phyloP scores from a whole-genome alignment of 2,888 invertebrate genomes.

The Netelia inedita region DNA sequence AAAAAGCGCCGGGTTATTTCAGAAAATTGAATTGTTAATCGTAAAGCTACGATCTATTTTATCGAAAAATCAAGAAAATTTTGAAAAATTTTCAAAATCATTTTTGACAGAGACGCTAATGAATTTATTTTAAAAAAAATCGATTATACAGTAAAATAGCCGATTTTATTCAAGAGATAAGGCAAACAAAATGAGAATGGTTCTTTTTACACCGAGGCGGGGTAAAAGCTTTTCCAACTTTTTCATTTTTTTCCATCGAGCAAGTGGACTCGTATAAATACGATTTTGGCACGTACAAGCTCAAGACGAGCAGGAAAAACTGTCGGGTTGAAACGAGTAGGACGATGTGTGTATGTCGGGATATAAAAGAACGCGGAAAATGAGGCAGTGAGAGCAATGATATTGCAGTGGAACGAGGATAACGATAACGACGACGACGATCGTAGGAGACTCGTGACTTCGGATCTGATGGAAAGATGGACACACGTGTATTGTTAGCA shows the following conservation, averaged over 20 bases:
- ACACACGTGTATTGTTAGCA: slow-evolving; percentile 15
- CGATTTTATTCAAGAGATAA: not conserved
- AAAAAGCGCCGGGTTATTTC: not conserved
- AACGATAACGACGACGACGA: slow-evolving; percentile 25
- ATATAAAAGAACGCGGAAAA: not conserved
- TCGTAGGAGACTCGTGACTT: slow-evolving; percentile 34
- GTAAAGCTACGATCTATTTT: too few species aligned
- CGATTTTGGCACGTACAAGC: slow-evolving; percentile 2
- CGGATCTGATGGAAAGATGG: slow-evolving; percentile 22
- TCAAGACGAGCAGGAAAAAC: not conserved
- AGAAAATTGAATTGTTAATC: too few species aligned
- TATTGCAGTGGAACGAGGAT: not conserved
- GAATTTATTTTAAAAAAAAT: too few species aligned
- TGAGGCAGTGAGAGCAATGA: slow-evolving; percentile 18
- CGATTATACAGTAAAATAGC: not conserved
- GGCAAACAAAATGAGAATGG: not conserved
- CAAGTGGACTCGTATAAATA: slow-evolving; percentile 7
- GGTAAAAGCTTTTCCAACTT: not conserved
- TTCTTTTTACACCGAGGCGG: too few species aligned
- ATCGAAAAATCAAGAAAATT: too few species aligned
- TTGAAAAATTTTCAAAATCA: too few species aligned
- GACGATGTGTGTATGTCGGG: not conserved
- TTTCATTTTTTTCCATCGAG: not conserved
- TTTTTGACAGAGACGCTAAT: too few species aligned
- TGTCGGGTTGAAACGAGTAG: not conserved